Percentiles rank a stretch among this genome's conserved stretches.
Conservation (phyloP, 2,113 vertebrate species). For the Ceuthmochares aereus region DNA sequence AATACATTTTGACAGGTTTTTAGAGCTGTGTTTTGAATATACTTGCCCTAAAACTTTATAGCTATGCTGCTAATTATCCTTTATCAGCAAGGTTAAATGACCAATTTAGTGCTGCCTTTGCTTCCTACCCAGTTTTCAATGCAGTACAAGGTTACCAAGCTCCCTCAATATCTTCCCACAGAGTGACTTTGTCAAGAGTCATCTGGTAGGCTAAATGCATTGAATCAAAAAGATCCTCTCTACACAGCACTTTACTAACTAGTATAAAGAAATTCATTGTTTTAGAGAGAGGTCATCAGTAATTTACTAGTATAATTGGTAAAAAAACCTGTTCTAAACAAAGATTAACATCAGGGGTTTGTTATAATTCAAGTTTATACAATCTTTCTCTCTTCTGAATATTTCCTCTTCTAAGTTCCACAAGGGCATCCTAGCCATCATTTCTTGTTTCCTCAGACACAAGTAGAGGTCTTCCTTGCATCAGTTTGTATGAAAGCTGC, state of each 20-base stretch:
- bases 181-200: background rate
- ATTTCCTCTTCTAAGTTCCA: background rate
- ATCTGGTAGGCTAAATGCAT: background rate
- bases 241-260: background rate
- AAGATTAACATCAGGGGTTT: background rate
- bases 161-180: background rate
- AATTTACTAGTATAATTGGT: background rate
- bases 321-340: background rate
- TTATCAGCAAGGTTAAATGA: background rate
- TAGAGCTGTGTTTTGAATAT: background rate
- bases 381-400: background rate
- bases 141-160: background rate
- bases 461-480: background rate
- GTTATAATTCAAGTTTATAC: background rate
- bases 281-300: background rate
- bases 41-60: background rate
- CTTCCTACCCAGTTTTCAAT: background rate
- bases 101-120: background rate
- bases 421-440: background rate
- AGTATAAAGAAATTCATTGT: background rate
- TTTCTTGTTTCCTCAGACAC: background rate
- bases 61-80: background rate
- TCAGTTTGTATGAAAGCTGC: background rate
- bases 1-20: background rate
- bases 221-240: background rate